These are phyloP conservation scores for Caenorhabditis briggsae DNA, from an alignment of 1,140 invertebrate genomes.

Conservation along the genomic window DNA sequence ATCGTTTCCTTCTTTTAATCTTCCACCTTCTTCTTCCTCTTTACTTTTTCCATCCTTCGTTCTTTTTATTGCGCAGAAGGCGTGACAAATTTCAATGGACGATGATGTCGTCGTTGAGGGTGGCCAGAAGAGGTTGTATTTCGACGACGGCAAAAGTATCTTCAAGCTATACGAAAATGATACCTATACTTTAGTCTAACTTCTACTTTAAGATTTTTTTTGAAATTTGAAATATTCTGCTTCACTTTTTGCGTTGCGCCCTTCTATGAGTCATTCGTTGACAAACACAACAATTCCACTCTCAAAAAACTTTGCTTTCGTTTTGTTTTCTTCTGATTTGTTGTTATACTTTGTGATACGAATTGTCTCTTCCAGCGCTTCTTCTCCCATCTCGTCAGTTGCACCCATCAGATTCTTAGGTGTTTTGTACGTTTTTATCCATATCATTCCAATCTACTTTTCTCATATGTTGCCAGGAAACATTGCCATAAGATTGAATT, in stretches of 20 bases:
- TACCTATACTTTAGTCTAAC: neutral
- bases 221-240: neutral
- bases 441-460: neutral
- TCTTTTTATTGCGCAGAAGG: conserved; percentile 45
- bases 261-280: conserved; percentile 1
- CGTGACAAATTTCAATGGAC: conserved; percentile 50
- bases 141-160: neutral
- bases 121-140: conserved; percentile 29
- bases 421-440: neutral
- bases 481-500: neutral
- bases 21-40: neutral
- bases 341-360: conserved; percentile 24
- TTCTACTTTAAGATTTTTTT: neutral
- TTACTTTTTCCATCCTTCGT: neutral
- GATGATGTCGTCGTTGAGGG: conserved; percentile 43
- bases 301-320: neutral
- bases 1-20: neutral
- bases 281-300: conserved; percentile 9
- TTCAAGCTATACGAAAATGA: conserved; percentile 21
- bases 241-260: neutral
- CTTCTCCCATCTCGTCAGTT: neutral
- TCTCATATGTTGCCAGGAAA: neutral
- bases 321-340: conserved; percentile 29
- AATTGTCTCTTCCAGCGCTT: conserved; percentile 8
- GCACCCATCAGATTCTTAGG: neutral